Base-by-base conservation (phyloP, 2,113 vertebrate species). In the Archocentrus centrarchus region DNA sequence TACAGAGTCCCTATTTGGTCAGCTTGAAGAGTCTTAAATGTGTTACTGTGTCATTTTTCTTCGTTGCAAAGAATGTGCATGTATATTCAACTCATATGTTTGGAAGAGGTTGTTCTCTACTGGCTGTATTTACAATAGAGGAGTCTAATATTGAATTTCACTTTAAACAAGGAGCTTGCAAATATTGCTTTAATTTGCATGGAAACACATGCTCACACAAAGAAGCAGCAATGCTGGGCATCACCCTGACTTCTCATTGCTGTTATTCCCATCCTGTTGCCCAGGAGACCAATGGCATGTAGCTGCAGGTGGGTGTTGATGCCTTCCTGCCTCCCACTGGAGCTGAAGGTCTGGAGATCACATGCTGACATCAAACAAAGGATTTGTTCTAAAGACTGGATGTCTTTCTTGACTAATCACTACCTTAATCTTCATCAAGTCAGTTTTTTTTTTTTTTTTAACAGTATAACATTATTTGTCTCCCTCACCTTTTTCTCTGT, bases 241-340 rank as follows among this genome's bases (percentile, higher is more conserved):
- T 91, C 89, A 82, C 79, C 85, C 79, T 86, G 86, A 89, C 75
- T 75, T 86, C 83, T 86, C 86, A 20, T 27, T 80, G 68, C 81
- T 82, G 79, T 90, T 91, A 88, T 90, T 93, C 77, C 75, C 86
- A 76, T 88, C 77, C 86, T 84, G 90, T 93, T 93, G 83, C 92
- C 92, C 87, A 82, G 94, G 91, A 92, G 93, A 93, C 92, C 32
- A 41, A 76, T 55, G 77, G 85, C 86, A 89, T 89, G 87, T 85
- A 58, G 86, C 89, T 87, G 91, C 88, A 90, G 93, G 90, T 90
- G 91, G 87, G 84, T 89, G 85, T 86, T 50, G 81, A 89, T 79
- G 80, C 77, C 78, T 87, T 81, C 61, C 90, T 85, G 84, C 77
- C 79, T 92, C 88, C 82, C 58, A 35, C 79, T 39, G 50, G 63